Evolutionary conservation across 1,140 invertebrate species (phyloP).

Genomic region (Drosophila auraria): DNA sequence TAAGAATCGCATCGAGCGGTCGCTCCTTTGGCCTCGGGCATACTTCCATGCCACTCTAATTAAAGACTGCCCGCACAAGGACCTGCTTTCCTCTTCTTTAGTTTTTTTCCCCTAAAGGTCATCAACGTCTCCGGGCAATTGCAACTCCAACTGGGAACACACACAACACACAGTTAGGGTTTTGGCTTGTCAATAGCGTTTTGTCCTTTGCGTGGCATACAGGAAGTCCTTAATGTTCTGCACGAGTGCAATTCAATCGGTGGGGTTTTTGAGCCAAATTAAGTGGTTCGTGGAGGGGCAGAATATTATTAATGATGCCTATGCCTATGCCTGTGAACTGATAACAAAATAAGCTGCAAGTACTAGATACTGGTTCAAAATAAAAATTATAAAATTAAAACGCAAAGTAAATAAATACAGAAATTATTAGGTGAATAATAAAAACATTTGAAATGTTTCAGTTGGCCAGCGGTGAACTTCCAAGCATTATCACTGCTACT

Average conservation of each 20-base stretch:
- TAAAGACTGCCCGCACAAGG: constrained; percentile 44
- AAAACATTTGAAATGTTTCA: too few species aligned
- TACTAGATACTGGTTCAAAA: too few species aligned
- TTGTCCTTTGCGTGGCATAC: constrained; percentile 54
- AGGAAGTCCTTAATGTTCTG: constrained; percentile 65
- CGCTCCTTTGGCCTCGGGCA: constrained; percentile 51
- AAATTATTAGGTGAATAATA: too few species aligned
- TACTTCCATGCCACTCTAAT: constrained; percentile 75
- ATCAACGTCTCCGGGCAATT: constrained; percentile 47
- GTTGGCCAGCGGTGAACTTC: too few species aligned
- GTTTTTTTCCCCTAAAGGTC: constrained; percentile 58
- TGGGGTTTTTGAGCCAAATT: not conserved
- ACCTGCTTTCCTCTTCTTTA: not conserved
- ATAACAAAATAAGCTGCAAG: too few species aligned
- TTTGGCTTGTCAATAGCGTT: constrained; percentile 62
- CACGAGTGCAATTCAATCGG: constrained; percentile 22
- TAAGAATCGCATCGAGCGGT: constrained; percentile 67
- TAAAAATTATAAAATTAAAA: too few species aligned
- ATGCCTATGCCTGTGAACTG: too few species aligned
- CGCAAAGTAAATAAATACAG: too few species aligned
- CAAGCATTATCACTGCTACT: too few species aligned
- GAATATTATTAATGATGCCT: too few species aligned
- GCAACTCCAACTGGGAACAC: not conserved
- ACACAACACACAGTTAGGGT: constrained; percentile 10
- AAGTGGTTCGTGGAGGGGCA: not conserved